These are phyloP conservation scores for Brachyptera risi DNA, from an alignment of 2,888 invertebrate genomes.

Conservation along the genomic window DNA sequence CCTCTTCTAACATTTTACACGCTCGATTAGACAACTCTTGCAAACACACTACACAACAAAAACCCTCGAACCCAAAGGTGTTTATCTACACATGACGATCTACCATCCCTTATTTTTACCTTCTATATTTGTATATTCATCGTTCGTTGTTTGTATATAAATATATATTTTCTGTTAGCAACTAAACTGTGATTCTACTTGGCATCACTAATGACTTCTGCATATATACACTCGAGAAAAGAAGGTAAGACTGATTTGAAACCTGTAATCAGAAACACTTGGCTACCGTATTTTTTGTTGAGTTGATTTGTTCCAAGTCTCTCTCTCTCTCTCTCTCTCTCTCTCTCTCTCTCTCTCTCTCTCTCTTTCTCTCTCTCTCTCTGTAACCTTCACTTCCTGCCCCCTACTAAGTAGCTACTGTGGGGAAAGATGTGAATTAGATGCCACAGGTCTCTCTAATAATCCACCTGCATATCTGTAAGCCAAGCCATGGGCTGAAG, in stretches of 20 bases:
- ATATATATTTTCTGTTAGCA: neutral
- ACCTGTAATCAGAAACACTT: no score
- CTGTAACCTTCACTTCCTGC: neutral
- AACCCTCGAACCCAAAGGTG: neutral
- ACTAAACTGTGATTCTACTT: neutral
- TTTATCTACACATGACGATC: neutral
- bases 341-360: neutral
- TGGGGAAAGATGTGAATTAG: neutral
- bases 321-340: neutral
- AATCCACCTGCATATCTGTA: neutral
- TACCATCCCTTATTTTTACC: neutral
- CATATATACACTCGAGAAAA: neutral
- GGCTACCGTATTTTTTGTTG: constrained; percentile 2
- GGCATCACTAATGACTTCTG: neutral
- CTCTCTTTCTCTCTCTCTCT: no score
- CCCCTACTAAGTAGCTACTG: neutral
- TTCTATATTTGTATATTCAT: neutral
- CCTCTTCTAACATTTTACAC: neutral
- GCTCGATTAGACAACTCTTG: neutral
- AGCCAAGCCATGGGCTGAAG: no score
- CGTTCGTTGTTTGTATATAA: no score
- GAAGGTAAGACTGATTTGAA: neutral
- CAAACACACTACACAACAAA: neutral
- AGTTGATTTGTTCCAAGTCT: neutral
- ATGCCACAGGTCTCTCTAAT: neutral